Evolutionary conservation across 2,888 invertebrate genomes (phyloP).

Genomic region (Sialis lutaria): DNA sequence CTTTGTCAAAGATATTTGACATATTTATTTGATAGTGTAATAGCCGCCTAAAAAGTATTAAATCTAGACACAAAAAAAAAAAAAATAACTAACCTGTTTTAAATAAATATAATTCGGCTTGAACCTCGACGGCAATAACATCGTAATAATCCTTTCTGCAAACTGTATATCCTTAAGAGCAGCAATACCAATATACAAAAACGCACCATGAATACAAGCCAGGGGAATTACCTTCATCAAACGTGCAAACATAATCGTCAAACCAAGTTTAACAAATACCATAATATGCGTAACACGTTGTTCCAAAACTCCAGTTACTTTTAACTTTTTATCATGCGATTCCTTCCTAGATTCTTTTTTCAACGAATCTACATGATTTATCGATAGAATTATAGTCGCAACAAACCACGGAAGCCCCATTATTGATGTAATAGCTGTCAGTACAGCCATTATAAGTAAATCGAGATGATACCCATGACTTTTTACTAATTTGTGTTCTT

Average conservation of each 20-base stretch:
- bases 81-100: not conserved
- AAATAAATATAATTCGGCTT: constrained; percentile 45
- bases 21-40: no score
- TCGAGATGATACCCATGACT: constrained; percentile 44
- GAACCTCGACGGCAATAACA: constrained; percentile 46
- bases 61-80: no score
- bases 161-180: constrained; percentile 41
- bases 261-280: constrained; percentile 39
- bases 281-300: constrained; percentile 38
- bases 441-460: constrained; percentile 33
- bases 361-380: constrained; percentile 43
- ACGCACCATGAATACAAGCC: constrained; percentile 44
- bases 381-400: constrained; percentile 43
- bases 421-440: constrained; percentile 33
- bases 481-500: constrained; percentile 47
- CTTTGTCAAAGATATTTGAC: no score
- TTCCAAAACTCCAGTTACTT: constrained; percentile 39
- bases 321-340: constrained; percentile 43
- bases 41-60: no score
- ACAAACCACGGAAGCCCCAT: constrained; percentile 40
- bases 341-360: constrained; percentile 39
- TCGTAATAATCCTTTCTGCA: constrained; percentile 37
- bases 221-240: constrained; percentile 36
- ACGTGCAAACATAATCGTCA: constrained; percentile 37
- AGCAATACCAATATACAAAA: constrained; percentile 46